Conservation (phyloP, 2,797 vertebrate genomes). For the Malacoraja senta region DNA sequence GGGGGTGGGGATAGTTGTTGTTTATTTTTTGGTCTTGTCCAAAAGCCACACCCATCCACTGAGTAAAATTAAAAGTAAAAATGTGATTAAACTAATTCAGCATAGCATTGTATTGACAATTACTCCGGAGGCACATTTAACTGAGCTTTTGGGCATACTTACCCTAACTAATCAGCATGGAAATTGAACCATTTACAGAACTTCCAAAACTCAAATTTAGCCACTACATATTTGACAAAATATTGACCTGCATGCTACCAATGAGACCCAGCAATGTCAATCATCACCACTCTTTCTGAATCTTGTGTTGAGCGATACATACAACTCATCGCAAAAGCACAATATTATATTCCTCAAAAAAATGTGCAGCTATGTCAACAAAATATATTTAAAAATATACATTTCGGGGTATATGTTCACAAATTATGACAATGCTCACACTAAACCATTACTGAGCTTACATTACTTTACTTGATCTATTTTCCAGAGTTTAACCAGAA, state of each 20-base stretch:
- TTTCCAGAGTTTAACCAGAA: too few relatives aligned
- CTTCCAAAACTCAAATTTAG: not conserved
- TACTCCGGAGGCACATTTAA: not conserved
- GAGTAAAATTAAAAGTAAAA: not conserved
- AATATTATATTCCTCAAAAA: not conserved
- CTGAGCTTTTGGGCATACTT: not conserved
- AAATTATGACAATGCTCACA: not conserved
- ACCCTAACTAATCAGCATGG: not conserved
- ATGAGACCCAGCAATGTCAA: not conserved
- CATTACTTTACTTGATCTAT: too few relatives aligned
- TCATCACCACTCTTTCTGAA: not conserved
- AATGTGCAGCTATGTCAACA: not conserved
- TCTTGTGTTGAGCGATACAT: not conserved
- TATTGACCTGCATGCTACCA: not conserved
- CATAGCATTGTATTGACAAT: not conserved
- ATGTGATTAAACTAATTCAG: not conserved
- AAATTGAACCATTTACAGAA: not conserved
- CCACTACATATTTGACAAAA: not conserved
- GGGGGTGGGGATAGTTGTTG: not conserved
- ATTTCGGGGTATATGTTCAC: not conserved
- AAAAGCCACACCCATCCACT: not conserved
- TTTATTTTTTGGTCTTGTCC: not conserved
- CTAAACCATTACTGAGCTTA: too few relatives aligned
- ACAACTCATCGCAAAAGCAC: not conserved
- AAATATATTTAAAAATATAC: not conserved